These are phyloP conservation scores for Gobionotothen gibberifrons DNA, from an alignment of 2,797 vertebrate species.

Conservation along the genomic window DNA sequence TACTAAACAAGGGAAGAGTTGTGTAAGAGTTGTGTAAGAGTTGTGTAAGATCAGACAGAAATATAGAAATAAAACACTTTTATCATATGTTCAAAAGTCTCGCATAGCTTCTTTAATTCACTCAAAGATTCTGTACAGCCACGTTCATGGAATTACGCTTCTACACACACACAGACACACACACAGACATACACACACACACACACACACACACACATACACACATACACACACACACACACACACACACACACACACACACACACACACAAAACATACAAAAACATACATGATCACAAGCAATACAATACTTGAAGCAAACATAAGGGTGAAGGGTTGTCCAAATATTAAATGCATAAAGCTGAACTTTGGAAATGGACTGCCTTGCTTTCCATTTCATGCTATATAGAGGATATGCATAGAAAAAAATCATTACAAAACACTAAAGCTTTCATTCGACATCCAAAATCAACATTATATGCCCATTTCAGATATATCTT, in stretches of 20 bases:
- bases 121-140: slow-evolving; percentile 68
- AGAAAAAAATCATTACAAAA: slow-evolving; percentile 78
- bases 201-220: slow-evolving; percentile 4
- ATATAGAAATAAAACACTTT: slow-evolving; percentile 50
- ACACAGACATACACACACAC: slow-evolving; percentile 5
- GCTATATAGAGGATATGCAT: slow-evolving; percentile 83
- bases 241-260: slow-evolving; percentile 20
- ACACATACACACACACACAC: slow-evolving; percentile 12
- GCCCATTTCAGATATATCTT: slow-evolving; percentile 73
- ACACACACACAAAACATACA: slow-evolving; percentile 42
- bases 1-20: slow-evolving; percentile 57
- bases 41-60: slow-evolving; percentile 50
- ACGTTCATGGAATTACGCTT: slow-evolving; percentile 39
- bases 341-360: slow-evolving; percentile 78
- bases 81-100: slow-evolving; percentile 59
- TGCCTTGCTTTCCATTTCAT: slow-evolving; percentile 72
- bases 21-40: slow-evolving; percentile 67
- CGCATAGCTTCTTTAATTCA: slow-evolving; percentile 69
- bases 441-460: slow-evolving; percentile 79
- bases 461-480: slow-evolving; percentile 79
- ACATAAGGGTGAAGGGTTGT: slow-evolving; percentile 62
- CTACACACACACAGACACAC: not conserved
- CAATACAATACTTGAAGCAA: slow-evolving; percentile 65
- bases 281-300: slow-evolving; percentile 60
- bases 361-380: slow-evolving; percentile 74